A percentile compares a stretch with the other conserved stretches of the same genome.
These are phyloP conservation scores for Sycophila texana DNA, from an alignment of 2,888 invertebrate genomes.

Conservation along the genomic window DNA sequence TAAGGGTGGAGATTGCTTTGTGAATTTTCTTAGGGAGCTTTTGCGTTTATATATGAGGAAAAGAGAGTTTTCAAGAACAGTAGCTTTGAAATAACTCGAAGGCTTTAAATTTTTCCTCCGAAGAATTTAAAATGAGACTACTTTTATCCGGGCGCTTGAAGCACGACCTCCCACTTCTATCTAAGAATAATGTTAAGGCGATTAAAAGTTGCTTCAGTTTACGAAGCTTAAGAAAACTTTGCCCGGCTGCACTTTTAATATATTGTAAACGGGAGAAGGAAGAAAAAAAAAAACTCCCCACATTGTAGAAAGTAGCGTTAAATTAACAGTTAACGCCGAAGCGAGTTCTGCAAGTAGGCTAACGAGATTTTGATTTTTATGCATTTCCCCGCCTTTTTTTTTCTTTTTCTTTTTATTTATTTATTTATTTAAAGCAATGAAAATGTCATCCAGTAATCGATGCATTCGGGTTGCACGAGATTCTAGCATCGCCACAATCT, in stretches of 20 bases:
- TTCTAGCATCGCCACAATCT: too few relatives aligned
- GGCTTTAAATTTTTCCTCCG: neutral
- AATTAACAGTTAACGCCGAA: conserved; percentile 26
- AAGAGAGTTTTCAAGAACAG: too few relatives aligned
- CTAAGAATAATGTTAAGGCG: conserved; percentile 8
- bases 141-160: neutral
- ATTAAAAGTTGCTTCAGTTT: conserved; percentile 31
- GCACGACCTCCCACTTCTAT: neutral
- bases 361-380: conserved; percentile 19
- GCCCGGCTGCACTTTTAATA: neutral
- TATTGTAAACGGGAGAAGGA: neutral
- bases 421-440: neutral
- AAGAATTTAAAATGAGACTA: too few relatives aligned
- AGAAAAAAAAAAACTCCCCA: conserved; percentile 5
- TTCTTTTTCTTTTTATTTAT: too few relatives aligned
- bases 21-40: too few relatives aligned
- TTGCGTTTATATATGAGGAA: too few relatives aligned
- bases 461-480: too few relatives aligned
- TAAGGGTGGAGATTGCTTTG: too few relatives aligned
- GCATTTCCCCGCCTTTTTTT: too few relatives aligned
- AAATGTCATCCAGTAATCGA: neutral
- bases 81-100: too few relatives aligned
- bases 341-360: neutral
- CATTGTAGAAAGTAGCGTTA: neutral
- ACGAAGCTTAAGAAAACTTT: conserved; percentile 9